Base-by-base conservation (phyloP, 2,888 invertebrate species). In the Chorisops tibialis region DNA sequence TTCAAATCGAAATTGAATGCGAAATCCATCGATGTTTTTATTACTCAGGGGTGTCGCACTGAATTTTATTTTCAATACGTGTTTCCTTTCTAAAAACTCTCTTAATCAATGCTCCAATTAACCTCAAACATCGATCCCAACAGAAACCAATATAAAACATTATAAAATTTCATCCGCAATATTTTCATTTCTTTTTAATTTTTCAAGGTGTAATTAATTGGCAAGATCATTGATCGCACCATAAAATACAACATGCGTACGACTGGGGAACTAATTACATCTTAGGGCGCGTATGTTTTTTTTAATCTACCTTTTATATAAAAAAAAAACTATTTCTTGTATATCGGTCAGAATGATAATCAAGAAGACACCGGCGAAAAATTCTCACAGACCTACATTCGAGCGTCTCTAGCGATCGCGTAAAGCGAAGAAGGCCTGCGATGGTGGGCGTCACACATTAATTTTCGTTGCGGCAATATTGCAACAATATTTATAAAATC, bases 391-490 rank as follows among this genome's bases (percentile, higher is more conserved):
- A 43, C 45, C 30, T 21, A 16, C 22, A n/a, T n/a, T n/a, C n/a
- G 12, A 16, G 39, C 21, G 21, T 39, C 19, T 9, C 14, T 54
- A 41, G n/a, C n/a, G n/a, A n/a, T 9, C 45, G 56, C 12, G 12
- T 37, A 6, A 22, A 12, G 19, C 45, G 22, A 18, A 24, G 16
- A 38, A 16, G 24, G 21, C 6, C 14, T 30, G 7, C 30, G n/a
- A 56, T 56, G 56, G 56, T 56, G 56, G 63, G 59, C 59, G 59
- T 43, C 38, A 38, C 50, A 49, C 54, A 48, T 63, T 63, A 63
- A 63, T 63, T n/a, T 63, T 60, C 50, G 48, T 43, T 59, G 41
- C 63, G 59, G 63, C 54, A 54, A 59, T 63, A 63, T 63, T 59
- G 54, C 45, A 45, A 47, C 59, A 51, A 22, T 45, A 14, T 47